A percentile compares a stretch with the other conserved stretches of the same genome.
Conservation (phyloP, 1,140 invertebrate species). For the Rhizoglyphus robini region DNA sequence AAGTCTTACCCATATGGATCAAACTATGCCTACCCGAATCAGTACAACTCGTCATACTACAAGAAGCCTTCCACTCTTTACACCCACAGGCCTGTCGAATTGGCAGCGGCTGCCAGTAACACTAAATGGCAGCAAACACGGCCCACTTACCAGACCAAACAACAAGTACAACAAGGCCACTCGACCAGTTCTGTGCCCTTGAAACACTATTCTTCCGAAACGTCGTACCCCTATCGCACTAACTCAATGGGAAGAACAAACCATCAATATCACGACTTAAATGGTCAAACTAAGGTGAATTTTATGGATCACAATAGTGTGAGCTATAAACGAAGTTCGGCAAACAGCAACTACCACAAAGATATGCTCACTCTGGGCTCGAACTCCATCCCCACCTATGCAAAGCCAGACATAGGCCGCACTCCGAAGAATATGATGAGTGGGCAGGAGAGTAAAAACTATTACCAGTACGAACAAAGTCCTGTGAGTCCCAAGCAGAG, state of each 20-base stretch:
- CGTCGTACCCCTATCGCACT: not conserved
- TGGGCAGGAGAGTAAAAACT: not conserved
- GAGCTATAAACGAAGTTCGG: not conserved
- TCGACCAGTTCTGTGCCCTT: no score
- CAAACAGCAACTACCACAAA: slow-evolving; percentile 1
- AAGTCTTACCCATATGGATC: not conserved
- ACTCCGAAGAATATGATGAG: not conserved
- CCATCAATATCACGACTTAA: not conserved
- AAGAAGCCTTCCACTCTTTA: not conserved
- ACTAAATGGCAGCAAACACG: not conserved
- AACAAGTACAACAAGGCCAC: no score
- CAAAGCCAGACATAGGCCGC: not conserved
- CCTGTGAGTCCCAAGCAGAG: not conserved
- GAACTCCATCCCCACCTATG: not conserved
- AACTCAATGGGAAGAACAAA: not conserved
- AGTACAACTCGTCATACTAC: not conserved
- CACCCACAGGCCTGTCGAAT: not conserved
- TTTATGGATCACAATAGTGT: not conserved
- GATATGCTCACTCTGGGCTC: slow-evolving; percentile 4
- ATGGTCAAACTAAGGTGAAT: not conserved
- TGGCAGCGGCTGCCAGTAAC: not conserved
- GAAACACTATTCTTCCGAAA: not conserved
- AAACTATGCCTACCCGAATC: not conserved
- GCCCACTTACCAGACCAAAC: not conserved
- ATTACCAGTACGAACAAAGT: not conserved